phyloP scores from a whole-genome alignment of 2,888 invertebrate species.

The Lissonota sp. region DNA sequence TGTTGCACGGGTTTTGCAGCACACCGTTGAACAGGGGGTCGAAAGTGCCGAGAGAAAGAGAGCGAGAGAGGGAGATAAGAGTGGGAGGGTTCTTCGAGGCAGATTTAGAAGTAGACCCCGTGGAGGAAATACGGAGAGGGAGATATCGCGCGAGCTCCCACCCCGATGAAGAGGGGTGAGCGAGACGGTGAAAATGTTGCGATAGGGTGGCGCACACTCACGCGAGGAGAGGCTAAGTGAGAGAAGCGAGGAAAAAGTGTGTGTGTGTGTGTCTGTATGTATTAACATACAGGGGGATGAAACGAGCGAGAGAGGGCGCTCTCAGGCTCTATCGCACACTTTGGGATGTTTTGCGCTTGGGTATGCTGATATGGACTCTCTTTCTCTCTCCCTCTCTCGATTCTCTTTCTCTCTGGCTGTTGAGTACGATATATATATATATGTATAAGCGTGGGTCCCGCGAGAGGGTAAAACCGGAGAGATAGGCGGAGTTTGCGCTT shows the following conservation, averaged over 20 bases:
- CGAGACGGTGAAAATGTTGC: conserved; percentile 31
- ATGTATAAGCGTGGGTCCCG: conserved; percentile 55
- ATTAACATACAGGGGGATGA: conserved; percentile 58
- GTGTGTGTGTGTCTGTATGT: conserved; percentile 32
- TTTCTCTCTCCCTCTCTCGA: no score
- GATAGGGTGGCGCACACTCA: conserved; percentile 37
- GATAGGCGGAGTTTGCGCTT: conserved; percentile 72
- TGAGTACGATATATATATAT: conserved; percentile 6
- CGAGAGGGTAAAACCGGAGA: conserved; percentile 67
- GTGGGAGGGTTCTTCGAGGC: conserved; percentile 52
- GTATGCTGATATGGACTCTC: no score
- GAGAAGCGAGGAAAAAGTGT: conserved; percentile 44
- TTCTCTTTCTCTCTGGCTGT: not conserved
- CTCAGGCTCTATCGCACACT: conserved; percentile 7
- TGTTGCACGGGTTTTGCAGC: conserved; percentile 2
- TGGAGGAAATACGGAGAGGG: conserved; percentile 54
- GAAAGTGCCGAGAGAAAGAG: conserved; percentile 52
- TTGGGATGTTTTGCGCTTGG: not conserved
- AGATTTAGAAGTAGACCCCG: conserved; percentile 45
- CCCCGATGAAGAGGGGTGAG: conserved; percentile 28
- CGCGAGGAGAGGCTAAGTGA: conserved; percentile 58
- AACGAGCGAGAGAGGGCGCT: conserved; percentile 61
- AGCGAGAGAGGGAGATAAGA: conserved; percentile 36
- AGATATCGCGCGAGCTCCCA: conserved; percentile 31
- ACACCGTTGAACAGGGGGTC: not conserved